These are phyloP conservation scores for Galaxias olidus DNA, from an alignment of 2,797 vertebrate species.

Conservation along the genomic window DNA sequence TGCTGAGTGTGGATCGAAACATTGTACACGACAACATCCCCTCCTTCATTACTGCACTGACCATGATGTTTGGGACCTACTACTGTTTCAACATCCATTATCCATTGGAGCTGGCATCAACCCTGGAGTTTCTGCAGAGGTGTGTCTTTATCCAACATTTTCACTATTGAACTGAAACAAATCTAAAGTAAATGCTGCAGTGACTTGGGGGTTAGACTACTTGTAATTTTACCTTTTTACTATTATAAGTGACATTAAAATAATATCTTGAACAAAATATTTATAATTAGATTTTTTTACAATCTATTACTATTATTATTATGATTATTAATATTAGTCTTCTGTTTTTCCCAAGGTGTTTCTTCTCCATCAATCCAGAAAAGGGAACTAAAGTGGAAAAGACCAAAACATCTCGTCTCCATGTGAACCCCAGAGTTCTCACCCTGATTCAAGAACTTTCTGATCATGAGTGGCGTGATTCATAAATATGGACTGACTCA, in stretches of 20 bases:
- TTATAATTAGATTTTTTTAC: too few species aligned
- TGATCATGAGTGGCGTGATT: too few species aligned
- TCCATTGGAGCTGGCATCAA: conserved; percentile 36
- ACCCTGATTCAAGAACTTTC: background rate
- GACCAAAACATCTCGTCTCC: conserved; percentile 25
- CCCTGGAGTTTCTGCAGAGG: conserved; percentile 41
- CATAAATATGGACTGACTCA: too few species aligned
- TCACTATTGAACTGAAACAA: conserved; percentile 1
- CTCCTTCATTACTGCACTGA: conserved; percentile 24
- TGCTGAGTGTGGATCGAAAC: conserved; percentile 32
- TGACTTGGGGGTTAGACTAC: too few species aligned
- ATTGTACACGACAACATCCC: conserved; percentile 17
- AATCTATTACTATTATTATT: too few species aligned
- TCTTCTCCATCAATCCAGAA: conserved; percentile 46
- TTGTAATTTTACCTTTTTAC: too few species aligned
- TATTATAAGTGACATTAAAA: too few species aligned
- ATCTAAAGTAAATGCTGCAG: background rate
- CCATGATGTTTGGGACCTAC: conserved; percentile 34
- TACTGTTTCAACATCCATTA: conserved; percentile 39
- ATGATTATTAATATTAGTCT: too few species aligned
- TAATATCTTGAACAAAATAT: too few species aligned
- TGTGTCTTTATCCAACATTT: conserved; percentile 14
- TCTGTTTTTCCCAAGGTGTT: conserved; percentile 30
- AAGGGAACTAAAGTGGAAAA: conserved; percentile 44
- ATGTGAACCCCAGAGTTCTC: conserved; percentile 34